A percentile compares a stretch with the other conserved stretches of the same genome.
Evolutionary conservation across 2,888 invertebrate species (phyloP).

Genomic region (Lithophane leautieri): DNA sequence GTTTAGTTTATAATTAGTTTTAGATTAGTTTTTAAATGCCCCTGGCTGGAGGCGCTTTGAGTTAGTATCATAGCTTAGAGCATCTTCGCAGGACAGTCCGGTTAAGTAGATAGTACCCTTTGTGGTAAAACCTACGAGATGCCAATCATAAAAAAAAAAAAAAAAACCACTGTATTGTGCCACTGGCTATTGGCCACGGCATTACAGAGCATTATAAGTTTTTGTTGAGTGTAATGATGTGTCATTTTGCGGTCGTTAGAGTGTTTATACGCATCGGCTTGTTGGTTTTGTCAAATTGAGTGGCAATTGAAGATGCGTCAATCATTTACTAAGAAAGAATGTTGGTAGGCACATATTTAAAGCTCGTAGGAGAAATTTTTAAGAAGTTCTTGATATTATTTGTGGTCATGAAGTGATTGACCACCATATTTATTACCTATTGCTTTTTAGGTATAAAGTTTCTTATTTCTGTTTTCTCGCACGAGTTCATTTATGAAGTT

Average conservation of each 20-base stretch:
- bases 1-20: no score
- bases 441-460: not conserved
- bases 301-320: conserved; percentile 13
- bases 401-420: not conserved
- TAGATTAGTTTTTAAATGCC: no score
- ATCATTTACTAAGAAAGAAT: conserved; percentile 3
- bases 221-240: conserved; percentile 50
- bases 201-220: conserved; percentile 40
- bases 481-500: not conserved
- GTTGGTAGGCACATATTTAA: not conserved
- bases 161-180: not conserved
- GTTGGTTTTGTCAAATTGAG: conserved; percentile 38
- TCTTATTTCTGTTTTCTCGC: not conserved
- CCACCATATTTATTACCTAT: not conserved
- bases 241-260: conserved; percentile 56
- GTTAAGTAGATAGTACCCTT: no score
- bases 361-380: conserved; percentile 27
- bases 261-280: conserved; percentile 34
- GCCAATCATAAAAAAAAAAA: no score
- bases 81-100: no score
- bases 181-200: conserved; percentile 17
- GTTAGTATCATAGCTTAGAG: no score
- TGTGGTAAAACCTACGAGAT: no score
- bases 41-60: no score
- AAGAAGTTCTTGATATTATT: not conserved